These are phyloP conservation scores for Sceloporus tristichus DNA, from an alignment of 2,113 vertebrate species.

Conservation along the genomic window DNA sequence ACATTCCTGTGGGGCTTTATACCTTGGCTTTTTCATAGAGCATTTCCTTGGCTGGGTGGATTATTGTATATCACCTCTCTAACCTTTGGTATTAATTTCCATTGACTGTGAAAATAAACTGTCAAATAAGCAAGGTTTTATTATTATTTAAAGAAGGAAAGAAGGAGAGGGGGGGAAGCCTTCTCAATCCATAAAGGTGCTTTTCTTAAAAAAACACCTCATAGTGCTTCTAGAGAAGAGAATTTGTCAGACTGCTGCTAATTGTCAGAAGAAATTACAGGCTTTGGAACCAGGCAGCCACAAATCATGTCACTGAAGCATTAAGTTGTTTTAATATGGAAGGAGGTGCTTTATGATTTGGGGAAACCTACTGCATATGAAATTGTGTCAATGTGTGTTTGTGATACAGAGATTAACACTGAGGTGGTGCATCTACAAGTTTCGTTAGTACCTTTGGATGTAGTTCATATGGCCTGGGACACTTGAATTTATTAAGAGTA, in stretches of 20 bases:
- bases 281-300: constrained; percentile 61
- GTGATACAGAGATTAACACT: background rate
- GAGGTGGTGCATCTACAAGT: background rate
- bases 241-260: constrained; percentile 64
- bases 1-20: constrained; percentile 57
- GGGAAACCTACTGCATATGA: constrained; percentile 25
- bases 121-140: constrained; percentile 53
- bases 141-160: constrained; percentile 22
- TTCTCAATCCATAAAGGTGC: constrained; percentile 54
- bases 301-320: constrained; percentile 67
- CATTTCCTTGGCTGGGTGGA: constrained; percentile 59
- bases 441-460: too few relatives aligned
- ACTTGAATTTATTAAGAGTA: too few relatives aligned
- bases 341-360: constrained; percentile 63
- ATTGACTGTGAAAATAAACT: constrained; percentile 68
- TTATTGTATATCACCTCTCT: constrained; percentile 70
- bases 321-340: constrained; percentile 52
- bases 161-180: constrained; percentile 3
- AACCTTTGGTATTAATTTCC: constrained; percentile 74
- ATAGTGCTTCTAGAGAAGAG: constrained; percentile 51
- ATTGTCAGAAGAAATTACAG: constrained; percentile 71
- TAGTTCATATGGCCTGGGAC: too few relatives aligned
- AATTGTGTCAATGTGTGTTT: constrained; percentile 24
- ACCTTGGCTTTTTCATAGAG: constrained; percentile 60
- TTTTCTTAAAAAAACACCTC: constrained; percentile 58